phyloP scores from a whole-genome alignment of 2,113 vertebrate genomes.

The Sclerurus mexicanus region DNA sequence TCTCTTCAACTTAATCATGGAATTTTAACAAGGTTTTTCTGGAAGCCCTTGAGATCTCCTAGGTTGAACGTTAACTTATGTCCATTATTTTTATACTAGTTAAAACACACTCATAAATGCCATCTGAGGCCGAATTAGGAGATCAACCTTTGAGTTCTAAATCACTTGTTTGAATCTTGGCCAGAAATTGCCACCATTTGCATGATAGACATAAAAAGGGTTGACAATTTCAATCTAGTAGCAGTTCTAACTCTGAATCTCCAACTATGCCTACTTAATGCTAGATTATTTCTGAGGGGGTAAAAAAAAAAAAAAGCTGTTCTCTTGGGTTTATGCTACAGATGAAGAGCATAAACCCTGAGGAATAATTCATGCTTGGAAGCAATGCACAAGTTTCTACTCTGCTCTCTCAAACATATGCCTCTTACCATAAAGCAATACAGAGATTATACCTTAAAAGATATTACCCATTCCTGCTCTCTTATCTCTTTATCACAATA shows the following conservation, averaged over 20 bases:
- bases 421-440: background rate
- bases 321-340: background rate
- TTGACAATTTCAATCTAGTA: background rate
- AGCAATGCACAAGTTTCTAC: background rate
- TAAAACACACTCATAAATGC: constrained; percentile 4
- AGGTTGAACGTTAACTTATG: background rate
- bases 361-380: background rate
- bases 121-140: background rate
- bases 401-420: background rate
- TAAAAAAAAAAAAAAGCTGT: too few species aligned
- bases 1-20: constrained; percentile 46
- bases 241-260: background rate
- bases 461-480: background rate
- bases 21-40: constrained; percentile 62
- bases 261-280: background rate
- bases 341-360: background rate
- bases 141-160: background rate
- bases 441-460: background rate
- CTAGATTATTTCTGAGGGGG: background rate
- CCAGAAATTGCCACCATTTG: background rate
- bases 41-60: constrained; percentile 50
- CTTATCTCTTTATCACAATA: background rate
- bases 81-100: constrained; percentile 19
- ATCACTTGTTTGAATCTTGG: background rate
- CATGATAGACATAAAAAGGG: background rate